Evolutionary conservation across 2,113 vertebrate species (phyloP).

Genomic region (Datnioides undecimradiatus): DNA sequence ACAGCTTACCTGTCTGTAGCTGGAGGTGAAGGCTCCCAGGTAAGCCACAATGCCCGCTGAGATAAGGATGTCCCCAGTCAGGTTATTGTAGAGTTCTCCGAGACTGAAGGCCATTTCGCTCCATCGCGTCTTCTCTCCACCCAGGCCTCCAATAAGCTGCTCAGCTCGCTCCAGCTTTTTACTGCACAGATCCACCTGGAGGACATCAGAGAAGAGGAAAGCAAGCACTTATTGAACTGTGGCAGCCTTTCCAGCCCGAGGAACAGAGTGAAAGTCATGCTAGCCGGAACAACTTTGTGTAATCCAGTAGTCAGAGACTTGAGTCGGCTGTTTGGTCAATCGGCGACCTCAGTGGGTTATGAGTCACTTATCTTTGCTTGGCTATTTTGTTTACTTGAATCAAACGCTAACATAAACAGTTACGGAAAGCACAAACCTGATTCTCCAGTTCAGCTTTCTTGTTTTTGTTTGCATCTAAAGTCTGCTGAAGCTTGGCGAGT

Average conservation of each 20-base stretch:
- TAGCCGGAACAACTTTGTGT: background rate
- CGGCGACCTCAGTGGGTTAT: background rate
- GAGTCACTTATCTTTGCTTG: background rate
- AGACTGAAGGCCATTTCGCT: conserved; percentile 86
- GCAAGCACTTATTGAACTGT: background rate
- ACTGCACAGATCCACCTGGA: conserved; percentile 88
- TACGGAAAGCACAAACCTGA: conserved; percentile 82
- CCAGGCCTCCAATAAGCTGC: conserved; percentile 91
- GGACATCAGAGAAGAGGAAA: conserved; percentile 1
- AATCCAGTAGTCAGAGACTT: background rate
- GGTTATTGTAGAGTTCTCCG: conserved; percentile 85
- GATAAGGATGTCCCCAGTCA: conserved; percentile 91
- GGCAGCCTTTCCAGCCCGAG: background rate
- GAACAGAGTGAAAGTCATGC: background rate
- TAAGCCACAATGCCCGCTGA: conserved; percentile 90
- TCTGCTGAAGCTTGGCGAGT: conserved; percentile 84
- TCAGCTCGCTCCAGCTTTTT: conserved; percentile 90
- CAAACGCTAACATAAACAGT: background rate
- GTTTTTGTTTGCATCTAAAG: conserved; percentile 87
- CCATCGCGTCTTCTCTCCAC: conserved; percentile 91
- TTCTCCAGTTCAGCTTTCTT: conserved; percentile 90
- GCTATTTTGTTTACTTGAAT: too few species aligned
- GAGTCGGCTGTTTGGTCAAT: background rate
- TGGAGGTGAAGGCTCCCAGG: conserved; percentile 91
- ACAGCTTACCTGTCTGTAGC: conserved; percentile 87